Evolutionary conservation across 2,797 vertebrate species (phyloP).

Genomic region (Peromyscus nudipes): DNA sequence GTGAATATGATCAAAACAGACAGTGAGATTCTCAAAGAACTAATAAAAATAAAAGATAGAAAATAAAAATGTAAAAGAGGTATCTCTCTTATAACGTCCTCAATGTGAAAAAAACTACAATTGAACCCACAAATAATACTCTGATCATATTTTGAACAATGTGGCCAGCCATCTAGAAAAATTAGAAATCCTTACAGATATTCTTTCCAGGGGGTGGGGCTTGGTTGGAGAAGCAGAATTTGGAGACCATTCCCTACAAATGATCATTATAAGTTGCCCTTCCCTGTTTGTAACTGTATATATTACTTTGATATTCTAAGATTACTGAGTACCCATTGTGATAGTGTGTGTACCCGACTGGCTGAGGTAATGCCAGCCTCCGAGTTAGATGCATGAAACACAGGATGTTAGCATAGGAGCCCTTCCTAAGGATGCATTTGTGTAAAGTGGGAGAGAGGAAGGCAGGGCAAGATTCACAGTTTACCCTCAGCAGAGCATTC

Average conservation of each 20-base stretch:
- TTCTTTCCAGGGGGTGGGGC: background rate
- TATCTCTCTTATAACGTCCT: slow-evolving; percentile 28
- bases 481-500: background rate
- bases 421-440: background rate
- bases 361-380: background rate
- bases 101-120: background rate
- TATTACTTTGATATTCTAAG: slow-evolving; percentile 1
- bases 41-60: background rate
- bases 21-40: background rate
- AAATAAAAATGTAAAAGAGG: background rate
- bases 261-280: background rate
- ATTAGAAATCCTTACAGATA: slow-evolving; percentile 20
- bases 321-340: background rate
- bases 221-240: background rate
- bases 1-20: background rate
- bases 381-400: background rate
- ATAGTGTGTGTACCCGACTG: background rate
- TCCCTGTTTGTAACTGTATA: background rate
- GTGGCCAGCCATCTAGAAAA: background rate
- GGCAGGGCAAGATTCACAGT: background rate
- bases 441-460: background rate
- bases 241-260: background rate
- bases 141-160: background rate
- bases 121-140: background rate
- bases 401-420: background rate